Evolutionary conservation across 2,888 invertebrate genomes (phyloP).

Genomic region (Steromphala cineraria): DNA sequence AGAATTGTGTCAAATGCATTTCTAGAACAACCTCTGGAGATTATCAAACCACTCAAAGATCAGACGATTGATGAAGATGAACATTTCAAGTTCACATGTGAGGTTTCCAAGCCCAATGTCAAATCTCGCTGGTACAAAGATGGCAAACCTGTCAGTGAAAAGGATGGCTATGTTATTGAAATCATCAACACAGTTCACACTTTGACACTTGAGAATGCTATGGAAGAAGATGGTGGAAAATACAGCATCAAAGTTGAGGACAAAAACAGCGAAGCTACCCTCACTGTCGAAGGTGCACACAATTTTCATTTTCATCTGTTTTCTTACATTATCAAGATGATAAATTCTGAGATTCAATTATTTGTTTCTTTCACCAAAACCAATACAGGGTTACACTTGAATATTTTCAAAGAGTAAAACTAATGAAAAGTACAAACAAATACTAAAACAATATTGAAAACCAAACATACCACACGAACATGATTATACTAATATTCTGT

Average conservation of each 20-base stretch:
- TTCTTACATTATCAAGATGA: too few species aligned
- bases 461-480: background rate
- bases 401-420: too few species aligned
- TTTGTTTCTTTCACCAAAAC: too few species aligned
- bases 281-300: constrained; percentile 58
- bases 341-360: too few species aligned
- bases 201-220: constrained; percentile 52
- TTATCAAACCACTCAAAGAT: constrained; percentile 52
- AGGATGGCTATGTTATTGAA: constrained; percentile 87
- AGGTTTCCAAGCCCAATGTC: constrained; percentile 58
- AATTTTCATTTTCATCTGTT: background rate
- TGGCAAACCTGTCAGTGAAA: constrained; percentile 78
- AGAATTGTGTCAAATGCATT: background rate
- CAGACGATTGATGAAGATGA: constrained; percentile 50
- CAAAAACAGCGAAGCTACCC: constrained; percentile 53
- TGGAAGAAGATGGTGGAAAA: constrained; percentile 62
- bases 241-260: constrained; percentile 54
- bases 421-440: too few species aligned
- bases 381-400: too few species aligned
- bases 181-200: constrained; percentile 48
- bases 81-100: constrained; percentile 51
- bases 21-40: constrained; percentile 45
- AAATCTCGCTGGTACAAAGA: constrained; percentile 57
- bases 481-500: background rate
- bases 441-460: too few species aligned